Percentiles rank a stretch among this genome's conserved stretches.
Conservation (phyloP, 2,113 vertebrate species). For the Axis porcinus region DNA sequence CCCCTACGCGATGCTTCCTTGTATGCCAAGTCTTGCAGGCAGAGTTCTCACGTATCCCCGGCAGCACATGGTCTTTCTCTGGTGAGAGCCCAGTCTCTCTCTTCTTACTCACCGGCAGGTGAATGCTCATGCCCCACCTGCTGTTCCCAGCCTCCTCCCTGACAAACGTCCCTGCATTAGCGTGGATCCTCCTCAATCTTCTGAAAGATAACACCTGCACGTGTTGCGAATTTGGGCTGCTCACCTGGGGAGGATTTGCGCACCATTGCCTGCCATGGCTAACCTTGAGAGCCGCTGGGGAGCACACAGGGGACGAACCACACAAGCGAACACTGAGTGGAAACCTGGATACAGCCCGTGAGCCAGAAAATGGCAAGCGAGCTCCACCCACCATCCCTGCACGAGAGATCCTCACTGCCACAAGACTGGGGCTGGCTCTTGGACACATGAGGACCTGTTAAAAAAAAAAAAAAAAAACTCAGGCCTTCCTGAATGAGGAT, state of each 20-base stretch:
- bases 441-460: slow-evolving; percentile 62
- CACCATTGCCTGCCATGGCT: not conserved
- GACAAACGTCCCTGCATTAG: accelerated
- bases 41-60: accelerated
- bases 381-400: not conserved
- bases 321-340: not conserved
- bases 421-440: slow-evolving; percentile 29
- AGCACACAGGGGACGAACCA: not conserved
- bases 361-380: not conserved
- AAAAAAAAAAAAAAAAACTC: slow-evolving; percentile 72
- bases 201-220: not conserved
- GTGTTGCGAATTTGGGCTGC: not conserved
- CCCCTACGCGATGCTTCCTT: accelerated
- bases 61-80: not conserved
- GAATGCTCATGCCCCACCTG: not conserved
- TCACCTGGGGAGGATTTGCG: not conserved
- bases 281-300: not conserved
- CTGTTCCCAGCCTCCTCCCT: not conserved
- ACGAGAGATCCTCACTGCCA: not conserved
- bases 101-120: accelerated
- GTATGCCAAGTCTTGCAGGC: accelerated
- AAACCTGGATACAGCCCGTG: not conserved
- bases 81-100: not conserved
- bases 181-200: not conserved
- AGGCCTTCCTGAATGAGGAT: slow-evolving; percentile 74